These are phyloP conservation scores for Mesembrinibis cayennensis DNA, from an alignment of 2,113 vertebrate species.

Conservation along the genomic window DNA sequence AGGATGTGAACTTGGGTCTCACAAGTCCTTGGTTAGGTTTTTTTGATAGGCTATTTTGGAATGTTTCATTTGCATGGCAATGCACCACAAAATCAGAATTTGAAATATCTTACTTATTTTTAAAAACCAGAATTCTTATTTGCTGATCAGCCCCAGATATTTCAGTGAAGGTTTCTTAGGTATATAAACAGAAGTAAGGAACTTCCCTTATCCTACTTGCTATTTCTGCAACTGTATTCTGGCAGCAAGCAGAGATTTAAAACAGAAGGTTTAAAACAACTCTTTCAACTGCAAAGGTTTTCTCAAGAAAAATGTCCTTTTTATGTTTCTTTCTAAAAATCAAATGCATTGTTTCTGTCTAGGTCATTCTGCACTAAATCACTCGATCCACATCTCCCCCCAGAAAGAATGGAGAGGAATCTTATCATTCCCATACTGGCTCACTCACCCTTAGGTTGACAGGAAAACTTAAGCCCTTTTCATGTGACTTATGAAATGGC, in stretches of 20 bases:
- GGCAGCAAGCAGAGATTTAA: not conserved
- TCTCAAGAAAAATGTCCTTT: not conserved
- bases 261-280: not conserved
- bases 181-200: not conserved
- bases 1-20: not conserved
- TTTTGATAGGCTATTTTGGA: not conserved
- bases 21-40: not conserved
- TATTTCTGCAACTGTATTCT: not conserved
- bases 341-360: not conserved
- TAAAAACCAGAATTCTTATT: not conserved
- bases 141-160: not conserved
- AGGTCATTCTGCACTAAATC: not conserved
- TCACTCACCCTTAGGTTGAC: not conserved
- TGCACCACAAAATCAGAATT: not conserved
- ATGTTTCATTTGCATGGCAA: not conserved
- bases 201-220: not conserved
- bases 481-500: not conserved
- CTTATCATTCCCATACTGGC: not conserved
- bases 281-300: not conserved
- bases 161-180: not conserved
- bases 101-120: not conserved
- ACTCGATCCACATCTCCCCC: not conserved
- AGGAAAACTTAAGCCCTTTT: not conserved
- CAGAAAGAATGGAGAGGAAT: not conserved
- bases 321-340: not conserved